Percentiles rank a stretch among this genome's conserved stretches.
Evolutionary conservation across 2,113 vertebrate genomes (phyloP).

Genomic region (Calidris pygmaea): DNA sequence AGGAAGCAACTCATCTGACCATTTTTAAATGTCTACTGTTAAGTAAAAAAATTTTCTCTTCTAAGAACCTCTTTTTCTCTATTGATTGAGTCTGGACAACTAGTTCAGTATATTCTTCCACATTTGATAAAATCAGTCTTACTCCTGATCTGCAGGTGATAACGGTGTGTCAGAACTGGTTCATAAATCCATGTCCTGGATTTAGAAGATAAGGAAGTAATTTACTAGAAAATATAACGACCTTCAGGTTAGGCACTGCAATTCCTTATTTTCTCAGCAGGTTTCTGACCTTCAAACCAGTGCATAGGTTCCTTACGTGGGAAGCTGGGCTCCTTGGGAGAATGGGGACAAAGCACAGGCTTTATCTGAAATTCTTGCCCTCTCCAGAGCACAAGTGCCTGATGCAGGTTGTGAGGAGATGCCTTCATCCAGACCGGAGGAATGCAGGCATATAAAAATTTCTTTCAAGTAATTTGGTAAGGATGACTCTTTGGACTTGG

Average conservation of each 20-base stretch:
- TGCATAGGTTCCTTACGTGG: neutral
- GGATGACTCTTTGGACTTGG: neutral
- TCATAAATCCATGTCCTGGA: neutral
- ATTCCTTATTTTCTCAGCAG: neutral
- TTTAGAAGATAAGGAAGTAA: neutral
- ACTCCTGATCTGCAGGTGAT: neutral
- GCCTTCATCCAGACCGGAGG: neutral
- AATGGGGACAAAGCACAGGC: neutral
- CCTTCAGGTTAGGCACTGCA: neutral
- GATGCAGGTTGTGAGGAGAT: neutral
- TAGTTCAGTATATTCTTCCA: neutral
- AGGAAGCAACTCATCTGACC: neutral
- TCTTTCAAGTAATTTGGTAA: neutral
- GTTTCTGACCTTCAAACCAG: neutral
- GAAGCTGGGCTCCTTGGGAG: neutral
- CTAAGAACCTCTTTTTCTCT: neutral
- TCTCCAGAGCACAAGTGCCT: neutral
- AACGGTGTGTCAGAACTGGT: neutral
- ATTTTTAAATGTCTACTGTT: neutral
- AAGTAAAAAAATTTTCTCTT: neutral
- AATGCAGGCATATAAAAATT: neutral
- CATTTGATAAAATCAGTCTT: neutral
- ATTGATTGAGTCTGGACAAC: neutral
- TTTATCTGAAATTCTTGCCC: neutral
- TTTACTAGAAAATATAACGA: neutral